Evolutionary conservation across 2,113 vertebrate genomes (phyloP), one percentile per base, ranked within the genome.

Genomic region (Eretmochelys imbricata): DNA sequence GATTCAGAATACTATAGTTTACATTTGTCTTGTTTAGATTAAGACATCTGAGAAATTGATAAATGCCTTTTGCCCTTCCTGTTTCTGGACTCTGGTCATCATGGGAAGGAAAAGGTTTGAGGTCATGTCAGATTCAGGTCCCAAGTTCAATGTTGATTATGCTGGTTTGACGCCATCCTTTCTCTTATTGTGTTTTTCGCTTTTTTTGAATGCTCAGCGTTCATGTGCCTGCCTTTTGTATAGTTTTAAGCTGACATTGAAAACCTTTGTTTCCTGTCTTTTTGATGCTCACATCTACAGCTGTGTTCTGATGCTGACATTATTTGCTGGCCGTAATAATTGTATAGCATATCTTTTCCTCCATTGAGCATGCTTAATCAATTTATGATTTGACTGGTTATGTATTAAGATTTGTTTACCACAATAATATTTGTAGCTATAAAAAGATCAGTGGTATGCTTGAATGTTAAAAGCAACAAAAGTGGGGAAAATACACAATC

Each of bases 201-300:
- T 72, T 8, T 84, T 90, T 94, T 88, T 35, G 82, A 79, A 12
- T 76, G 72, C 24, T 48, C 57, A 3, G 9, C 55, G 0, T 79
- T 93, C 88, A 12, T 59, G 57, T 85, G 2, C 35, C 42, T 76
- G 10, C 24, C 42, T 48, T 25, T 76, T 84, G 31, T 8, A 53
- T 80, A 38, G 31, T 1, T 76, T 76, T 76, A 76, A 46, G 2
- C 6, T 72, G 20, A 16, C 24, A 19, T 31, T n/a, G 65, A 38
- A 0, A 0, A 59, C 81, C 19, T 31, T 80, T 57, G 8, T 57
- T 84, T 94, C 38, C 0, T 59, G 5, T 59, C 27, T 25, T 0
- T 42, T 48, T 82, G 48, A 54, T 85, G 7, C 82, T 89, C 1
- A 1, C 50, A 46, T 54, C 82, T 22, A 24, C 3, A 17, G 2